Evolutionary conservation across 2,113 vertebrate species (phyloP).

Genomic region (Otis tarda): DNA sequence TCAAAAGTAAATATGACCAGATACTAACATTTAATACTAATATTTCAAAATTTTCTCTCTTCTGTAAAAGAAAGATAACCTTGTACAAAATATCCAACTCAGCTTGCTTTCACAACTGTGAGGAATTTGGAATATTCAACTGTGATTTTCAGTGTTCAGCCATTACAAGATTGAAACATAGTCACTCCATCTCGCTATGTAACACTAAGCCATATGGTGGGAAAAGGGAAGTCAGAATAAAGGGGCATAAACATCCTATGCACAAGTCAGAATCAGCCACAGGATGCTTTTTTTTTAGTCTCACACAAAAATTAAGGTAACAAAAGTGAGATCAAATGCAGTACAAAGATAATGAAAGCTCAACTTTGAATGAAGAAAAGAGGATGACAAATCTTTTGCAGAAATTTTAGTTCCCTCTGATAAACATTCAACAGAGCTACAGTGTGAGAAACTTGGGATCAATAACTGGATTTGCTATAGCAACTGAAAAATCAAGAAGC

Average conservation of each 20-base stretch:
- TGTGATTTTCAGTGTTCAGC: background rate
- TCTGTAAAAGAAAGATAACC: background rate
- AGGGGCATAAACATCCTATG: background rate
- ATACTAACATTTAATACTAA: background rate
- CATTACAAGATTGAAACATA: background rate
- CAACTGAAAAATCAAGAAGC: background rate
- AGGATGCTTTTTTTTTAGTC: background rate
- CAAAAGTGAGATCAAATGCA: background rate
- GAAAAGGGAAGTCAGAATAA: background rate
- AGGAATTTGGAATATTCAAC: background rate
- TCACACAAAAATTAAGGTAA: background rate
- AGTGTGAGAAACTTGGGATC: background rate
- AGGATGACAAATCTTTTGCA: background rate
- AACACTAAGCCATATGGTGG: background rate
- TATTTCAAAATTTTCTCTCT: background rate
- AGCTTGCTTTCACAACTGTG: background rate
- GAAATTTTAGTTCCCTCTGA: conserved; percentile 13
- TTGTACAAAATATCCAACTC: background rate
- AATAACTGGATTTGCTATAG: conserved; percentile 19
- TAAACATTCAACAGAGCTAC: background rate
- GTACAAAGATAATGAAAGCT: background rate
- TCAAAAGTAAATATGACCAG: background rate
- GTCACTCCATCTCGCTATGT: background rate
- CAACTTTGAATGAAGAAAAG: background rate
- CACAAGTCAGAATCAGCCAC: background rate